A percentile compares a stretch with the other conserved stretches of the same genome.
Evolutionary conservation across 2,888 invertebrate genomes (phyloP).

Genomic region (Drosophila nigritarsus): DNA sequence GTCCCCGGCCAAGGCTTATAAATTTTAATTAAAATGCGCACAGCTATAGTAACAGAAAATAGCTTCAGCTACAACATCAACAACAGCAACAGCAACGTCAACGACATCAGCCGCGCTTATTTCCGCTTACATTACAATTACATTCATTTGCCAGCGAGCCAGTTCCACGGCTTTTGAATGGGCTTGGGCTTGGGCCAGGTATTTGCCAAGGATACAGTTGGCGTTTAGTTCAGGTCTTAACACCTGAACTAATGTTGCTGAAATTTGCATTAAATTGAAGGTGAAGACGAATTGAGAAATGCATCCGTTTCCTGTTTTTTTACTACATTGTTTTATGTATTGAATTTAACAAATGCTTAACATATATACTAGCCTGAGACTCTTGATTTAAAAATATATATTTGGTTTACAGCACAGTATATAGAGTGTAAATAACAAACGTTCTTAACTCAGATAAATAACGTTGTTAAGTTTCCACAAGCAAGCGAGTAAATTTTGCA

Average conservation of each 20-base stretch:
- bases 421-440: background rate
- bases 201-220: slow-evolving; percentile 29
- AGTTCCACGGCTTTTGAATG: background rate
- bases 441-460: background rate
- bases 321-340: background rate
- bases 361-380: background rate
- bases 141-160: slow-evolving; percentile 55
- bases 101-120: slow-evolving; percentile 66
- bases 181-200: slow-evolving; percentile 9
- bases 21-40: slow-evolving; percentile 79
- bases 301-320: background rate
- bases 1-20: slow-evolving; percentile 78
- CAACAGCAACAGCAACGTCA: slow-evolving; percentile 28
- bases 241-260: slow-evolving; percentile 49
- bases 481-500: slow-evolving; percentile 22
- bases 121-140: slow-evolving; percentile 80
- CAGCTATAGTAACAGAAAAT: slow-evolving; percentile 33
- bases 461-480: background rate
- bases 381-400: background rate
- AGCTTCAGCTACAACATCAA: slow-evolving; percentile 1
- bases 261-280: slow-evolving; percentile 22
- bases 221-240: slow-evolving; percentile 45
- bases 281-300: background rate
- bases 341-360: background rate
- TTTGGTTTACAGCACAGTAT: background rate